A percentile compares a stretch with the other conserved stretches of the same genome.
These are phyloP conservation scores for Ennomos quercinarius DNA, from an alignment of 2,888 invertebrate genomes.

Conservation along the genomic window DNA sequence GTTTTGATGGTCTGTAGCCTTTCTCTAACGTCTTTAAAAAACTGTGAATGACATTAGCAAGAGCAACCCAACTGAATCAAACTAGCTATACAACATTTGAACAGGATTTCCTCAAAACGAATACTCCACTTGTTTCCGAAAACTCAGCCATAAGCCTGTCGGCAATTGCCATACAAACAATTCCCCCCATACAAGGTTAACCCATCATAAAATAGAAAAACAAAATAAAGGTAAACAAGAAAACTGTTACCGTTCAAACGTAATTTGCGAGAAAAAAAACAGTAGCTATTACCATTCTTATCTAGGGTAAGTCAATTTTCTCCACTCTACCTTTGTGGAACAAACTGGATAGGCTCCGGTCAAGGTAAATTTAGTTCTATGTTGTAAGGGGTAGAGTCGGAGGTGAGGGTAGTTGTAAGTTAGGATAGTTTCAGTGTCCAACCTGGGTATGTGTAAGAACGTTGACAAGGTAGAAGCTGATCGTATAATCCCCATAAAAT, in stretches of 20 bases:
- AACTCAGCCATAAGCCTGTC: neutral
- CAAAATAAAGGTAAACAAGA: slow-evolving; percentile 80
- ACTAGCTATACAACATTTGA: too few relatives aligned
- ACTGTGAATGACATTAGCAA: too few relatives aligned
- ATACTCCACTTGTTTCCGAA: too few relatives aligned
- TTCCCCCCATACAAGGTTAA: slow-evolving; percentile 22
- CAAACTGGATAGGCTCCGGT: neutral
- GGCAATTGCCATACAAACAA: slow-evolving; percentile 16
- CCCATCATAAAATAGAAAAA: slow-evolving; percentile 54
- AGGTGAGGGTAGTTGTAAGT: slow-evolving; percentile 22
- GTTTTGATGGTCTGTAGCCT: too few relatives aligned
- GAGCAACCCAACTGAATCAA: too few relatives aligned
- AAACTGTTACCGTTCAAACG: slow-evolving; percentile 71
- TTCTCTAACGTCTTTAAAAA: too few relatives aligned
- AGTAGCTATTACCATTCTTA: slow-evolving; percentile 78
- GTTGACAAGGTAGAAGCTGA: slow-evolving; percentile 83
- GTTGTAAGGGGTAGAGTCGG: slow-evolving; percentile 22
- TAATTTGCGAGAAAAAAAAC: slow-evolving; percentile 75
- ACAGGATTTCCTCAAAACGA: too few relatives aligned
- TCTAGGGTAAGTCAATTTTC: slow-evolving; percentile 83
- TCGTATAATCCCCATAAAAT: slow-evolving; percentile 84
- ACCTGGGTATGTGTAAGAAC: slow-evolving; percentile 78
- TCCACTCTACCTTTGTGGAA: slow-evolving; percentile 55
- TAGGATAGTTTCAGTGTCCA: slow-evolving; percentile 67
- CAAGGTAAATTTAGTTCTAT: slow-evolving; percentile 46